Evolutionary conservation across 2,888 invertebrate species (phyloP).

Genomic region (Mimas tiliae): DNA sequence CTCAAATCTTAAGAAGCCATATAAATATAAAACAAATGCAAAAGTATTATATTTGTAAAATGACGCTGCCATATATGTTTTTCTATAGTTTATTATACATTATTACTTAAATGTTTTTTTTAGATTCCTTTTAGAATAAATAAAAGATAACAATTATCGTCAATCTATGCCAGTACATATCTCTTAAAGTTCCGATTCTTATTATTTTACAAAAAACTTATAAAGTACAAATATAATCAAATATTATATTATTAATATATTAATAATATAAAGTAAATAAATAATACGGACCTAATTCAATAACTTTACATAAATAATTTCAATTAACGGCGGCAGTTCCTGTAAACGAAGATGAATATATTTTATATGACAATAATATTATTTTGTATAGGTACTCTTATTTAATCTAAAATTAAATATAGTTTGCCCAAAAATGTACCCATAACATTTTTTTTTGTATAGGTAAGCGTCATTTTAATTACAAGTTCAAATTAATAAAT

Average conservation of each 20-base stretch:
- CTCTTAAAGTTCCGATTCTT: constrained; percentile 1
- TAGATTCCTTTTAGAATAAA: too few species aligned
- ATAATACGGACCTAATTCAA: constrained; percentile 2
- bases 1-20: constrained; percentile 86
- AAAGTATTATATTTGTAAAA: constrained; percentile 33
- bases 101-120: not conserved
- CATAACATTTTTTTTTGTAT: constrained; percentile 2
- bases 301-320: not conserved
- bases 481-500: constrained; percentile 5
- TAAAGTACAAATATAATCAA: constrained; percentile 4
- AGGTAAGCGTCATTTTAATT: constrained; percentile 51
- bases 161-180: not conserved
- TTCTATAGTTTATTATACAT: not conserved
- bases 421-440: not conserved
- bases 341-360: not conserved
- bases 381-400: not conserved
- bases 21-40: constrained; percentile 24
- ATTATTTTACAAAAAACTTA: not conserved
- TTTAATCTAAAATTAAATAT: not conserved
- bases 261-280: too few species aligned
- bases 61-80: constrained; percentile 34
- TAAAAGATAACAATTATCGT: too few species aligned
- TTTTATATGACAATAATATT: constrained; percentile 4
- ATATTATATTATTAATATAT: too few species aligned
- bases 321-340: constrained; percentile 14